Percentiles rank a stretch among this genome's conserved stretches.
phyloP scores from a whole-genome alignment of 64 coral and sea anemone genomes.

The Dendronephthya gigantea region DNA sequence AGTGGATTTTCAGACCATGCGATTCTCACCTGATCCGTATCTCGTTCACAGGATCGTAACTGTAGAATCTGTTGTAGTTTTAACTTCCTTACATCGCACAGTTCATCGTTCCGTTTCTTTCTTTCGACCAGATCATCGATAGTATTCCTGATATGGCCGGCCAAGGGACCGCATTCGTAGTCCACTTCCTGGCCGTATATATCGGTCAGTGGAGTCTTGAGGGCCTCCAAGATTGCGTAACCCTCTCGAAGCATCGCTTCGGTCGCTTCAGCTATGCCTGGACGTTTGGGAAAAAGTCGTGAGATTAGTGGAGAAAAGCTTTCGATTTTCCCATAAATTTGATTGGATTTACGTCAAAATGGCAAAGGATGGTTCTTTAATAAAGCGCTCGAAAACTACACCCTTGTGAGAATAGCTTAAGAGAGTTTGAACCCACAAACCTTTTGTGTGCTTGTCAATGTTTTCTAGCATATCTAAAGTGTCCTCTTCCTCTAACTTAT shows the following conservation, averaged over 20 bases:
- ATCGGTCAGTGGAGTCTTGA: slow-evolving; percentile 49
- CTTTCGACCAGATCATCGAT: slow-evolving; percentile 81
- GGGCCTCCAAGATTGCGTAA: slow-evolving; percentile 39
- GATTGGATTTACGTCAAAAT: no score
- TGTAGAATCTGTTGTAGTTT: slow-evolving; percentile 94
- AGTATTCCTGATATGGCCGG: slow-evolving; percentile 59
- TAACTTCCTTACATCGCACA: slow-evolving; percentile 89
- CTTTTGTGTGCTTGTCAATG: slow-evolving; percentile 7
- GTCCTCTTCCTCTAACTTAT: slow-evolving; percentile 57
- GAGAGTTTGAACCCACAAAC: neutral
- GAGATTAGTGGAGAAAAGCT: no score
- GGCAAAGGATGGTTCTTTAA: no score
- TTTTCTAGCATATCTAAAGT: slow-evolving; percentile 71
- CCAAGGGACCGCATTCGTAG: slow-evolving; percentile 44
- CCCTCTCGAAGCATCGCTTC: slow-evolving; percentile 65
- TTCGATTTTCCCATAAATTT: neutral
- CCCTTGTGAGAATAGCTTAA: no score
- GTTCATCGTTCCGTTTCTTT: slow-evolving; percentile 80
- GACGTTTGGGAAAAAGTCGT: no score
- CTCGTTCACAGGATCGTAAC: slow-evolving; percentile 73
- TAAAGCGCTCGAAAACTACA: neutral
- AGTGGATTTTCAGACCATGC: no score
- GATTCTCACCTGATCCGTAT: slow-evolving; percentile 67
- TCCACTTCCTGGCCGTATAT: slow-evolving; percentile 52
- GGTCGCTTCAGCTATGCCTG: slow-evolving; percentile 49